Conservation (phyloP, 2,888 invertebrate species). For the Rhamphomyia laevipes region DNA sequence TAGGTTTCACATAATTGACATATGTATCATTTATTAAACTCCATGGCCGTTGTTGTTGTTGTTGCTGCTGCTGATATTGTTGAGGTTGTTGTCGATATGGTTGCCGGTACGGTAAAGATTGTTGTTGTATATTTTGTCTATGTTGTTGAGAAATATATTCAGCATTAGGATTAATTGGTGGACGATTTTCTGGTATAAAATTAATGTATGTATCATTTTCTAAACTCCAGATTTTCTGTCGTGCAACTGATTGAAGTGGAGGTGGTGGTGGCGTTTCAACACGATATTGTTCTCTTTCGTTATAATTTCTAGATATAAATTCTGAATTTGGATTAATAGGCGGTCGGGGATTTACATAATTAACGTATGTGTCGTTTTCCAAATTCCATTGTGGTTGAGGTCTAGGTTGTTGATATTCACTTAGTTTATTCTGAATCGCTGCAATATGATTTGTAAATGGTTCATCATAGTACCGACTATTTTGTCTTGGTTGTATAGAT, state of each 20-base stretch:
- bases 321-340: slow-evolving; percentile 56
- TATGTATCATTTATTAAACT: slow-evolving; percentile 48
- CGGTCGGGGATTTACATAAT: slow-evolving; percentile 47
- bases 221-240: slow-evolving; percentile 34
- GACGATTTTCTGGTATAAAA: slow-evolving; percentile 41
- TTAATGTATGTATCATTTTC: slow-evolving; percentile 55
- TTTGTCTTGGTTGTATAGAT: slow-evolving; percentile 7
- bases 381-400: slow-evolving; percentile 39
- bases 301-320: background rate
- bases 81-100: slow-evolving; percentile 14
- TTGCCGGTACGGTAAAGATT: background rate
- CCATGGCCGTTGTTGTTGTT: slow-evolving; percentile 13
- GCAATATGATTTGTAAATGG: slow-evolving; percentile 9
- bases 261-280: slow-evolving; percentile 22
- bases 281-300: background rate
- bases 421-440: slow-evolving; percentile 15
- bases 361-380: slow-evolving; percentile 52
- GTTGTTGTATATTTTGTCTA: background rate
- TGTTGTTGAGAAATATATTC: slow-evolving; percentile 44
- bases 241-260: slow-evolving; percentile 14
- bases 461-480: slow-evolving; percentile 24
- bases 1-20: slow-evolving; percentile 52
- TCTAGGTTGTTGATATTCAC: slow-evolving; percentile 47
- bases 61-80: slow-evolving; percentile 17
- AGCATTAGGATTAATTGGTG: slow-evolving; percentile 53